Conservation (phyloP, 2,113 vertebrate species). For the Ceyx melanurus region DNA sequence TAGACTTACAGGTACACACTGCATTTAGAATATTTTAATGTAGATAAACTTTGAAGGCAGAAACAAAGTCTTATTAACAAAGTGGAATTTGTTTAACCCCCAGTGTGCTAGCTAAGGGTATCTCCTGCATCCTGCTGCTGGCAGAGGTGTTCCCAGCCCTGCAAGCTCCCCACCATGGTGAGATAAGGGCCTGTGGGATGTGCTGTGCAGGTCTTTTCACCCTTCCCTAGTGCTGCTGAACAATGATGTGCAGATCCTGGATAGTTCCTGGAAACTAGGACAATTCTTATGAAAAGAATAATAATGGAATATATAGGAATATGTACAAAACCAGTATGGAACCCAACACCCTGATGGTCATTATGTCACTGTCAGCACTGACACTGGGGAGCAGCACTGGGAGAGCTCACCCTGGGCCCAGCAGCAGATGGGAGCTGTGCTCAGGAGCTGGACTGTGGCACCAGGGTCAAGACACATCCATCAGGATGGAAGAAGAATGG, state of each 20-base stretch:
- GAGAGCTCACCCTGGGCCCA: too few relatives aligned
- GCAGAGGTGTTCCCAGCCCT: not conserved
- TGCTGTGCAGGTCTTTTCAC: not conserved
- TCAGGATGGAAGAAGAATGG: too few relatives aligned
- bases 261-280: too few relatives aligned
- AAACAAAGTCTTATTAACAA: conserved; percentile 48
- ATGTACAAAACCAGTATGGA: too few relatives aligned
- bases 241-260: not conserved
- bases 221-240: rapidly evolving
- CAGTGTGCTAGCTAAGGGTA: not conserved
- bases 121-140: not conserved
- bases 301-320: too few relatives aligned
- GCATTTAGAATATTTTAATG: conserved; percentile 68
- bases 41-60: conserved; percentile 62
- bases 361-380: too few relatives aligned
- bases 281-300: too few relatives aligned
- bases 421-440: too few relatives aligned
- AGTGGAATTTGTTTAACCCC: conserved; percentile 47
- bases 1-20: conserved; percentile 65
- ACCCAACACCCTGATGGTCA: too few relatives aligned
- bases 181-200: not conserved
- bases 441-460: too few relatives aligned
- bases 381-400: too few relatives aligned
- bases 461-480: too few relatives aligned
- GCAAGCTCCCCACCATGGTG: not conserved